A percentile compares a stretch with the other conserved stretches of the same genome.
Conservation (phyloP, 1,140 invertebrate genomes). For the Goniozus legneri region DNA sequence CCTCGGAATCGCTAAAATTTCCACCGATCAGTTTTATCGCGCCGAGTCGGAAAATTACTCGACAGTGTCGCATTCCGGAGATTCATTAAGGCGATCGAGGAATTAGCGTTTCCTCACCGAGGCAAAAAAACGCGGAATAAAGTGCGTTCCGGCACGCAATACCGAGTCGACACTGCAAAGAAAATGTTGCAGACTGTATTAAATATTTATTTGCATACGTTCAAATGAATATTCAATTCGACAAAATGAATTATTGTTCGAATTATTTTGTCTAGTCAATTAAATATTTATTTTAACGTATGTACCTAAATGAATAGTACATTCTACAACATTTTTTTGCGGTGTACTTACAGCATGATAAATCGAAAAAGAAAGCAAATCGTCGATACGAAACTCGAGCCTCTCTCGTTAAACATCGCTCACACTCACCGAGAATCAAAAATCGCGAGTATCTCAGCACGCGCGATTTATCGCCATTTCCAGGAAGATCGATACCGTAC, state of each 20-base stretch:
- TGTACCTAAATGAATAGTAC: too few relatives aligned
- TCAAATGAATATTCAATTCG: too few relatives aligned
- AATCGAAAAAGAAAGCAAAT: neutral
- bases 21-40: constrained; percentile 7
- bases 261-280: neutral
- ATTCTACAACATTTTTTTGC: too few relatives aligned
- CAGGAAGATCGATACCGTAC: too few relatives aligned
- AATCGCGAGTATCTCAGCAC: too few relatives aligned
- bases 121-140: constrained; percentile 40
- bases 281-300: neutral
- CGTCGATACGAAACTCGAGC: too few relatives aligned
- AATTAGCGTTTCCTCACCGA: constrained; percentile 46
- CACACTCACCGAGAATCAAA: too few relatives aligned
- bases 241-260: neutral
- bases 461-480: too few relatives aligned
- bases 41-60: constrained; percentile 10
- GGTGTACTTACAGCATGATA: neutral
- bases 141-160: constrained; percentile 48
- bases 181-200: neutral
- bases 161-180: constrained; percentile 18
- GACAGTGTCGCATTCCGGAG: constrained; percentile 14
- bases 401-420: too few relatives aligned
- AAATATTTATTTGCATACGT: too few relatives aligned
- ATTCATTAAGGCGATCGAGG: constrained; percentile 42
- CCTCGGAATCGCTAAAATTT: neutral